Evolutionary conservation across 2,888 invertebrate genomes (phyloP).

Genomic region (Drosophila anceps): DNA sequence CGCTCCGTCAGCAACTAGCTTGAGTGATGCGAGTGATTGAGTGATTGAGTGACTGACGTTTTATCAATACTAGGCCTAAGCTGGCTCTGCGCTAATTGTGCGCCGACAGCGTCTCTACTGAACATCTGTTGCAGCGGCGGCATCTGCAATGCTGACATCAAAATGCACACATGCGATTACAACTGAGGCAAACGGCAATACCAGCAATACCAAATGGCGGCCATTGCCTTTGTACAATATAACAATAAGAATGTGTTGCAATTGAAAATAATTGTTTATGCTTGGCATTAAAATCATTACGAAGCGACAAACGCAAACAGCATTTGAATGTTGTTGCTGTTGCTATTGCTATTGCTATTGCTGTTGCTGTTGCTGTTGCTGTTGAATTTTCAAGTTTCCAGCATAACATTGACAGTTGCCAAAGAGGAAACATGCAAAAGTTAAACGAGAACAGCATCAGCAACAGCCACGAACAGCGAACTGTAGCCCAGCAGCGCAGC

Average conservation of each 20-base stretch:
- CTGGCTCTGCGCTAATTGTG: constrained; percentile 47
- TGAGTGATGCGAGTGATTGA: constrained; percentile 23
- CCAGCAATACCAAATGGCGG: constrained; percentile 54
- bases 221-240: constrained; percentile 61
- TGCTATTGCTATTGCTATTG: constrained; percentile 40
- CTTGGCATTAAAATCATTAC: constrained; percentile 79
- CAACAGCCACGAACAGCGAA: constrained; percentile 18
- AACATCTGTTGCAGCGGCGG: constrained; percentile 66
- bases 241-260: constrained; percentile 78
- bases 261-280: constrained; percentile 79
- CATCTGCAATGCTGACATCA: constrained; percentile 50
- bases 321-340: constrained; percentile 31
- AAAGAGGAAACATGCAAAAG: constrained; percentile 74
- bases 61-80: constrained; percentile 40
- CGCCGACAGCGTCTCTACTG: constrained; percentile 32
- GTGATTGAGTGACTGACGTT: constrained; percentile 47
- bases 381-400: constrained; percentile 70
- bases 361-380: constrained; percentile 30
- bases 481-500: constrained; percentile 8
- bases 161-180: constrained; percentile 67
- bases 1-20: constrained; percentile 25
- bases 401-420: constrained; percentile 77
- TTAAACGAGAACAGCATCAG: constrained; percentile 65
- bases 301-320: constrained; percentile 61
- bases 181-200: constrained; percentile 46